Evolutionary conservation across 2,113 vertebrate genomes (phyloP).

Genomic region (Cryptotis parvus): DNA sequence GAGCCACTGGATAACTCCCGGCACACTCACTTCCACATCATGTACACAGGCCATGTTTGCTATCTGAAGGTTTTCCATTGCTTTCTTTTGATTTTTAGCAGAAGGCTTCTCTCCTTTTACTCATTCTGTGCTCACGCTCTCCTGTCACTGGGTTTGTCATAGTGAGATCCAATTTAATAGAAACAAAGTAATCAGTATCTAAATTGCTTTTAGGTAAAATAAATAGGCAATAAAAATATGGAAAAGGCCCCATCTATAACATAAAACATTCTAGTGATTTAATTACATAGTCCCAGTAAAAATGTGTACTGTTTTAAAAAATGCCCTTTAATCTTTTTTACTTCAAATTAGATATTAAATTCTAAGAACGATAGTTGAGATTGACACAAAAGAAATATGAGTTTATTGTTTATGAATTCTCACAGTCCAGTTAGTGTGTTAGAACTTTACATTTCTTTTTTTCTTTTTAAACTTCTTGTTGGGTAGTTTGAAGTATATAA

Average conservation of each 20-base stretch:
- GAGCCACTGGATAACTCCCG: neutral
- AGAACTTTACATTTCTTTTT: neutral
- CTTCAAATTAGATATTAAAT: neutral
- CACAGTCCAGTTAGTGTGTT: neutral
- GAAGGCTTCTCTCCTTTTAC: neutral
- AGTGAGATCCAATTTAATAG: slow-evolving; percentile 11
- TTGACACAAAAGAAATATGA: neutral
- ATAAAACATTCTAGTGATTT: neutral
- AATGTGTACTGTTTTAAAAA: neutral
- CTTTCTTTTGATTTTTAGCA: neutral
- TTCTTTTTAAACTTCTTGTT: neutral
- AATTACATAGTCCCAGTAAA: neutral
- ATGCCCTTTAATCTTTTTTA: neutral
- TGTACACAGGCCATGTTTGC: slow-evolving; percentile 13
- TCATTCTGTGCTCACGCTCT: neutral
- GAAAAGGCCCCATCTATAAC: neutral
- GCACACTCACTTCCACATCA: neutral
- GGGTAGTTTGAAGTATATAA: neutral
- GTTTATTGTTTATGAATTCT: neutral
- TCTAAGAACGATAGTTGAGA: neutral
- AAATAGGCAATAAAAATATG: neutral
- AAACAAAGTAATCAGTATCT: neutral
- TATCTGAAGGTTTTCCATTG: neutral
- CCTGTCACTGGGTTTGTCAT: neutral
- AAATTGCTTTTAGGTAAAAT: slow-evolving; percentile 38